These are phyloP conservation scores for Scatophagus argus DNA, from an alignment of 2,113 vertebrate genomes.

Conservation along the genomic window DNA sequence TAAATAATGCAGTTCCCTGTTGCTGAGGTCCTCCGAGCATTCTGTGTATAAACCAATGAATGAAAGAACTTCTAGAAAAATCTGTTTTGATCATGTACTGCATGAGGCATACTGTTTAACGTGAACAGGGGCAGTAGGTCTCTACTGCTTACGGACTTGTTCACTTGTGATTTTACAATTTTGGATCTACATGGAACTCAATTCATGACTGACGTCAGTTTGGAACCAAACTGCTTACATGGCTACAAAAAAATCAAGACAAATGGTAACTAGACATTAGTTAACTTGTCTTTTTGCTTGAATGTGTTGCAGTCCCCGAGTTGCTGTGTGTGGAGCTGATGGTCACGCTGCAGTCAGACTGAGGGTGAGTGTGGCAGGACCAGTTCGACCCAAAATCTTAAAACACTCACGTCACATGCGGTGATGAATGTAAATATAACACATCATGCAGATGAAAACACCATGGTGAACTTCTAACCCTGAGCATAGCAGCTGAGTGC, in stretches of 20 bases:
- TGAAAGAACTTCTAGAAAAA: neutral
- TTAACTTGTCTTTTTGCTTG: neutral
- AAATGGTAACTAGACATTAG: no score
- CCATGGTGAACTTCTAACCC: slow-evolving; percentile 45
- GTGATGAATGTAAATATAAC: slow-evolving; percentile 64
- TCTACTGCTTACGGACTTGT: no score
- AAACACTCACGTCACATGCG: neutral
- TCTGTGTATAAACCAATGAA: neutral
- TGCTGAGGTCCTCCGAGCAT: no score
- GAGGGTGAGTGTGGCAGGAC: neutral
- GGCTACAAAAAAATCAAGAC: neutral
- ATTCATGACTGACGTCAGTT: neutral
- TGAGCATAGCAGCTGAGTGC: slow-evolving; percentile 35
- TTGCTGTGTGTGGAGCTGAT: neutral
- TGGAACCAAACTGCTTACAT: neutral
- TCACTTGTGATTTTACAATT: neutral
- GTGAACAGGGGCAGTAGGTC: neutral
- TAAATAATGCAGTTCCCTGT: neutral
- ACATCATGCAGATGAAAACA: slow-evolving; percentile 75
- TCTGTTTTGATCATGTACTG: neutral
- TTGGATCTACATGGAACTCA: neutral
- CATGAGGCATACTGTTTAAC: neutral
- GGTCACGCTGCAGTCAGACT: neutral
- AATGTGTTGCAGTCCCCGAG: slow-evolving; percentile 1
- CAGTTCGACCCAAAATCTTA: fast-evolving